Base-by-base conservation (phyloP, 2,888 invertebrate species). In the Drosophila fulvimacula region DNA sequence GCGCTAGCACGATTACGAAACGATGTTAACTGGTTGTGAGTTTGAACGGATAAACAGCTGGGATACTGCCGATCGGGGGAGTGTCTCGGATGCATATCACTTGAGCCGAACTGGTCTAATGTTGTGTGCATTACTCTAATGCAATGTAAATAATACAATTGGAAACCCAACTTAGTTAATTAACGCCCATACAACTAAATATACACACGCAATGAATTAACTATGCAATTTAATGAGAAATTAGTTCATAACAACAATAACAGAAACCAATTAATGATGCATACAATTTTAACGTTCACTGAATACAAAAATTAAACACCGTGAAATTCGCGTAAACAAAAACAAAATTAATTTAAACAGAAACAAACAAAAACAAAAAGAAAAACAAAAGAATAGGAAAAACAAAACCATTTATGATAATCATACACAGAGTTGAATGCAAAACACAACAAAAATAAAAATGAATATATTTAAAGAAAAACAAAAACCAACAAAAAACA, bases 51-150 rank as follows among this genome's bases (percentile, higher is more conserved):
- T 72, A 73, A 51, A 70, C 81, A 74, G 58, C 82, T 70, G 70
- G 75, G 76, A 61, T 69, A 62, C 69, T 66, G 44, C 56, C 61
- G 46, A 60, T 13, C 44, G 21, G 48, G 24, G 62, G 63, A 72
- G 76, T 74, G 63, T 78, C 76, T 80, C 53, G 61, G 76, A 52
- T 76, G 81, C 61, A 69, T 70, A 73, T 75, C 85, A 70, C 38
- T 74, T 63, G 70, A 76, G 69, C 79, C 76, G 76, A 68, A 81
- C 81, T 79, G 79, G 79, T 79, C 73, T 46, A 81, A 81, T 87
- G 81, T 90, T 90, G 91, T 88, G 82, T 69, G 79, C 81, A 89
- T 89, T 88, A 90, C 88, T 90, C 89, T 82, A 90, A 90, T 19
- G 48, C 10, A 48, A 81, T 82, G 80, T 82, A 89, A 78, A 90